Evolutionary conservation across 2,888 invertebrate species (phyloP).

Genomic region (Rhamnusium bicolor): DNA sequence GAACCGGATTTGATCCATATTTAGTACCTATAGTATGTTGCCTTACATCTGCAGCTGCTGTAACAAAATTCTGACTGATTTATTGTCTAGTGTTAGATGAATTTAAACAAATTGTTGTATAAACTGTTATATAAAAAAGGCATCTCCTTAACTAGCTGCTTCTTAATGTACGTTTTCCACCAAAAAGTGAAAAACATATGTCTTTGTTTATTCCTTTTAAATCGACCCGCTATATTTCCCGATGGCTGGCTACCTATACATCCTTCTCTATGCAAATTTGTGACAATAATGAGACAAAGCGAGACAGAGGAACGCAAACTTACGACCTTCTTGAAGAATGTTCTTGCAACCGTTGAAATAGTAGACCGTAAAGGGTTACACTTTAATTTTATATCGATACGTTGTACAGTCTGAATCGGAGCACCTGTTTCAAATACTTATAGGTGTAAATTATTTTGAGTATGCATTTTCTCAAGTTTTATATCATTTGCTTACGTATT

Average conservation of each 20-base stretch:
- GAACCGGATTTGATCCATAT: too few species aligned
- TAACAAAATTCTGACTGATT: too few species aligned
- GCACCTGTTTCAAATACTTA: background rate
- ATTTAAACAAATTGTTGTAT: too few species aligned
- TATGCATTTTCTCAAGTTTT: background rate
- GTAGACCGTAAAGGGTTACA: conserved; percentile 20
- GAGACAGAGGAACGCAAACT: conserved; percentile 10
- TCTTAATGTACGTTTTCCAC: too few species aligned
- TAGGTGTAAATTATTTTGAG: background rate
- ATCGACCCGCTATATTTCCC: background rate
- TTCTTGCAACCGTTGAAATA: conserved; percentile 17
- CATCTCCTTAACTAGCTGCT: too few species aligned
- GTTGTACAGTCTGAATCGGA: background rate
- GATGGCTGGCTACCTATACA: background rate
- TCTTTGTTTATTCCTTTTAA: too few species aligned
- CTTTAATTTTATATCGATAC: conserved; percentile 21
- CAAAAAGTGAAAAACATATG: too few species aligned
- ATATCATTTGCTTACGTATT: background rate
- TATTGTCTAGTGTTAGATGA: too few species aligned
- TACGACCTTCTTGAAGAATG: conserved; percentile 18
- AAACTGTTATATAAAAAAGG: too few species aligned
- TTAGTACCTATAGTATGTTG: too few species aligned
- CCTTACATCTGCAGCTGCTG: too few species aligned
- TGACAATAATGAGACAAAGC: background rate
- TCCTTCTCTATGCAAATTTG: conserved; percentile 8